Evolutionary conservation across 1,140 invertebrate genomes (phyloP).

Genomic region (Drosophila neocordata): DNA sequence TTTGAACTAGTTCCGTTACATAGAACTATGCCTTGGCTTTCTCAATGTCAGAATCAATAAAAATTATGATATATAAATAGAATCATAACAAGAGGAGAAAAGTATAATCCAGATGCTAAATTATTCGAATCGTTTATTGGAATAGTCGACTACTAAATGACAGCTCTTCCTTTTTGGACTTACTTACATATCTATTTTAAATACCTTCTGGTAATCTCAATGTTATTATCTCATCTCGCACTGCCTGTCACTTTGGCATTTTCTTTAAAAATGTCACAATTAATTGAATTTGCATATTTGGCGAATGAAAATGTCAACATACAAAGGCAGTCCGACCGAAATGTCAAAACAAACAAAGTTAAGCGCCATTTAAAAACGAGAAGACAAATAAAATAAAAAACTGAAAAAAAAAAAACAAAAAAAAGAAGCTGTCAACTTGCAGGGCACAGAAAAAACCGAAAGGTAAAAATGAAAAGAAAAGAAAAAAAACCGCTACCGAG

Average conservation of each 20-base stretch:
- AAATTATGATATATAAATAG: not conserved
- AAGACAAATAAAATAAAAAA: not conserved
- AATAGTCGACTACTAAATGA: too few species aligned
- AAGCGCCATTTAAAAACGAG: slow-evolving; percentile 74
- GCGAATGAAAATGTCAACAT: slow-evolving; percentile 61
- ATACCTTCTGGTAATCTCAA: not conserved
- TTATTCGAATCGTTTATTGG: too few species aligned
- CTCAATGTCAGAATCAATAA: not conserved
- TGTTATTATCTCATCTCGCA: slow-evolving; percentile 2
- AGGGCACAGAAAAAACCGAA: not conserved
- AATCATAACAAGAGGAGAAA: too few species aligned
- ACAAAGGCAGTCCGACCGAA: slow-evolving; percentile 27
- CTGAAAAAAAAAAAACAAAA: not conserved
- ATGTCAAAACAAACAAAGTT: slow-evolving; percentile 65
- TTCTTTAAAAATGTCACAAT: slow-evolving; percentile 58
- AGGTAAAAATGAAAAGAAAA: slow-evolving; percentile 25
- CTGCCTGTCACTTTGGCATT: slow-evolving; percentile 37
- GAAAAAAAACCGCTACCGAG: slow-evolving; percentile 49
- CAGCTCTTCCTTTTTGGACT: not conserved
- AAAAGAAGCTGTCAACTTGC: slow-evolving; percentile 66
- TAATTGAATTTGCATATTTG: slow-evolving; percentile 72
- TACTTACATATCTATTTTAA: not conserved
- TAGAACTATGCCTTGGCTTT: not conserved
- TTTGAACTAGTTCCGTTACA: slow-evolving; percentile 14
- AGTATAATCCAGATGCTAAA: too few species aligned